Base-by-base conservation (phyloP, 1,140 invertebrate genomes). In the Hylaeus volcanicus region DNA sequence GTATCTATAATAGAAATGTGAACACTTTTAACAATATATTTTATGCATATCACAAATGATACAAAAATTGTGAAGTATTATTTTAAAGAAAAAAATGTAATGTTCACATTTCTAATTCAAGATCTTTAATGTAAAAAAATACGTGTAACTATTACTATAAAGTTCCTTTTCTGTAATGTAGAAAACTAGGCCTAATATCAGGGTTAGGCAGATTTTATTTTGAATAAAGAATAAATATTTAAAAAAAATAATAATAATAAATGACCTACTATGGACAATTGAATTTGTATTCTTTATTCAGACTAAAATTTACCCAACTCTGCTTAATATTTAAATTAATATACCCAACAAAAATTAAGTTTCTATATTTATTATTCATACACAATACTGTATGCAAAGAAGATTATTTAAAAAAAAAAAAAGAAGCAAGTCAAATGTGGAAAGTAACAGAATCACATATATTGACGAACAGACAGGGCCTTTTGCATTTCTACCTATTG, bases 131-230 rank as follows among this genome's bases (percentile, higher is more conserved):
- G n/a, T 53, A 77, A 41, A 72, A 61, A 43, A 11, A 78, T 76
- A 48, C 55, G 48, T 26, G 55, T 14, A 48, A 55, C 48, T 73
- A 15, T 60, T 70, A 55, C 37, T 73, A 58, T 64, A 1, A 85
- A 72, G 82, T 85, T 85, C 68, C 72, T 85, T 76, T 81, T n/a
- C 43, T 39, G 63, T 71, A 14, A 43, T 1, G 74, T 71, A 71
- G 48, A 45, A 65, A 61, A 15, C 15, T 72, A 75, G 55, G 71
- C 66, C 68, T 85, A 75, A 37, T 14, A 9, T 60, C 53, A 26
- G 26, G 26, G 26, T 26, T 26, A 26, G 26, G 26, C 26, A 26
- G 26, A 26, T 26, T 26, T 26, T 26, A 26, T 26, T 26, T 26
- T 26, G 26, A 26, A 26, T 26, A 26, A 26, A 26, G 26, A 26